Evolutionary conservation across 2,113 vertebrate species (phyloP), one percentile per base, ranked within the genome.

Genomic region (Sander lucioperca): DNA sequence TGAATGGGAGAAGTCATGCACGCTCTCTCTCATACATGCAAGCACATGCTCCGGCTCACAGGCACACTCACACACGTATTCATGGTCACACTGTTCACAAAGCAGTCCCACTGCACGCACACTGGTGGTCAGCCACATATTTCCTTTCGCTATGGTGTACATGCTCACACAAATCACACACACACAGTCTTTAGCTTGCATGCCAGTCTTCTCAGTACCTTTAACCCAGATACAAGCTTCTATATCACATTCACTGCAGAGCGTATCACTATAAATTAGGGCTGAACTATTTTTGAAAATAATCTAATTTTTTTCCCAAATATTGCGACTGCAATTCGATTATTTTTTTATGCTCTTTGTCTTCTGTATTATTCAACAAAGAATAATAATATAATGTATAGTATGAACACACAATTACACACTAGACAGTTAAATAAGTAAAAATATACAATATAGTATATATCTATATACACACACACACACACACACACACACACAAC

Each of bases 11-110:
- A 51, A 90, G 89, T 91, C 88, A 88, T 75, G 81, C 83, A 84
- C 61, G 36, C 71, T 45, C 68, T 47, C 68, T 71, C 86, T 90
- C 74, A 82, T 86, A 85, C 89, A 91, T 91, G 85, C 90, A 83
- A 80, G 85, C 85, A 80, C 91, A 91, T 79, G 88, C 83, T 63
- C 83, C 13, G 47, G 36, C 84, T 72, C 79, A 59, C 45, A 89
- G 76, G 62, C 58, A 16, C 72, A 47, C 73, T 74, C 71, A 54
- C 61, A 75, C 78, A 71, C 15, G 39, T 75, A 83, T 82, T 85
- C 85, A 89, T 72, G 69, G 87, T 82, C 87, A 48, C 82, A 57
- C 23, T 1, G 2, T 30, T 85, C 74, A 75, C 81, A 81, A 33
- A 90, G 45, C 27, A 15, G 83, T 50, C 72, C 25, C 23, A 19